Evolutionary conservation across 2,797 vertebrate species (phyloP).

Genomic region (Manis pentadactyla): DNA sequence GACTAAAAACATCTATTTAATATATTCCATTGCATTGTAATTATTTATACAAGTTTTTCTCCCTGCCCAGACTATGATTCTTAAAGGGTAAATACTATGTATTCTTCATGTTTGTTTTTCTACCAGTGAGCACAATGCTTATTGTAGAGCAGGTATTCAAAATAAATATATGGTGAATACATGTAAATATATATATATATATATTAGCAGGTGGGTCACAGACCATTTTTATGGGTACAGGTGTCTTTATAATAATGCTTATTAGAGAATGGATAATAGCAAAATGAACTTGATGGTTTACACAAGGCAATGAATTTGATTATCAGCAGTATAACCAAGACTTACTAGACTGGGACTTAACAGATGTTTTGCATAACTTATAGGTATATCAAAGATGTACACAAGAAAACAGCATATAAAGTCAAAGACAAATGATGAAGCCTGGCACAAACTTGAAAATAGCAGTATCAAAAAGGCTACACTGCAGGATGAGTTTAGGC

Average conservation of each 20-base stretch:
- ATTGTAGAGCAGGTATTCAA: background rate
- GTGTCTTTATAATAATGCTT: background rate
- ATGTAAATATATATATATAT: background rate
- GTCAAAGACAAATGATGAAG: background rate
- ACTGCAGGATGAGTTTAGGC: background rate
- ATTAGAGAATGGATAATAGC: background rate
- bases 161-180: background rate
- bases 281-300: constrained; percentile 11
- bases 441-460: background rate
- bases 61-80: background rate
- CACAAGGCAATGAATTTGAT: background rate
- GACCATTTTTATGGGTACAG: background rate
- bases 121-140: background rate
- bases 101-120: background rate
- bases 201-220: background rate
- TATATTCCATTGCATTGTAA: background rate
- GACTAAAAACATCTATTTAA: background rate
- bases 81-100: background rate
- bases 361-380: background rate
- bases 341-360: background rate
- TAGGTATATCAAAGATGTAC: background rate
- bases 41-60: background rate
- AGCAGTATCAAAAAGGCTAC: background rate
- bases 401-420: constrained; percentile 15
- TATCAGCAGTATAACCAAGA: background rate